phyloP scores from a whole-genome alignment of 2,113 vertebrate species.

The Cryptomyrus ogoouensis region DNA sequence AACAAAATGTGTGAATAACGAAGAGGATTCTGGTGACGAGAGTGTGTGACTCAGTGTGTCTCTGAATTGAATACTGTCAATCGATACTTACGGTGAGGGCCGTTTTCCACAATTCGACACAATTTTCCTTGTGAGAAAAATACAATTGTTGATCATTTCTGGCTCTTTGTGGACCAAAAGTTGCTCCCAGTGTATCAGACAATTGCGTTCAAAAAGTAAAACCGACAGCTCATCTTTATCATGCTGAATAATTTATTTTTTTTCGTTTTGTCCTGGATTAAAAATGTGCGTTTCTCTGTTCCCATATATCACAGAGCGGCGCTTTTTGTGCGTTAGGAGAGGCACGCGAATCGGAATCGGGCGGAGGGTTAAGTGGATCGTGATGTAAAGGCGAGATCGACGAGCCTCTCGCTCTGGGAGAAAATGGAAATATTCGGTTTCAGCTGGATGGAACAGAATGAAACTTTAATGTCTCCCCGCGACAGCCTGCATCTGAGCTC shows the following conservation, averaged over 20 bases:
- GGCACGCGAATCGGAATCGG: not conserved
- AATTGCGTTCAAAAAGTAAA: not conserved
- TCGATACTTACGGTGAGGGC: not conserved
- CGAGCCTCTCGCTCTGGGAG: not conserved
- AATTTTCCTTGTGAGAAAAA: not conserved
- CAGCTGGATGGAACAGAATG: slow-evolving; percentile 6
- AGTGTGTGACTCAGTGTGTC: not conserved
- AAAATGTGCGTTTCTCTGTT: not conserved
- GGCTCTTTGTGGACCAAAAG: not conserved
- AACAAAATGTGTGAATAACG: not conserved
- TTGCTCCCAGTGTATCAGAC: not conserved
- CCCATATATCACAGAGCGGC: not conserved
- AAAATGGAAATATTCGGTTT: slow-evolving; percentile 10
- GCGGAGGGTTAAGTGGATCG: not conserved
- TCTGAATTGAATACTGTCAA: not conserved
- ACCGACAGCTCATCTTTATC: not conserved
- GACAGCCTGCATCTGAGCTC: not conserved
- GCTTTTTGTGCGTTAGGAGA: not conserved
- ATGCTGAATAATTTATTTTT: not conserved
- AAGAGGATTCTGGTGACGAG: not conserved
- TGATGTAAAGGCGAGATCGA: not conserved
- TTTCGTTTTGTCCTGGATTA: not conserved
- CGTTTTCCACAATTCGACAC: not conserved
- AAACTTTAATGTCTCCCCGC: not conserved
- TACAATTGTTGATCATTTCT: not conserved